Evolutionary conservation across 92 coral and sea anemone species (phyloP), one percentile per base, ranked within the genome.

Genomic region (Paragorgia papillata): DNA sequence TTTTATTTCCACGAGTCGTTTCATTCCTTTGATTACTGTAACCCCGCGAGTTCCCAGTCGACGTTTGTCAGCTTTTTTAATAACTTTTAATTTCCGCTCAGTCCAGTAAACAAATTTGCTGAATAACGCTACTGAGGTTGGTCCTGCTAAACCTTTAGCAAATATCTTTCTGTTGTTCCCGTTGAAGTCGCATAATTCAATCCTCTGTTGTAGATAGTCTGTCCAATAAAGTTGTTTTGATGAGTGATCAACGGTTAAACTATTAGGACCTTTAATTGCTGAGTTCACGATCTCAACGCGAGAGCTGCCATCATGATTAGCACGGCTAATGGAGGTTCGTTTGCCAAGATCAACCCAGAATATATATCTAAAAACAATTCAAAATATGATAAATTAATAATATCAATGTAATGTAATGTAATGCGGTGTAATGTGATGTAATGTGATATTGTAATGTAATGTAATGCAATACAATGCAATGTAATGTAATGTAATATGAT

Each of bases 261-360:
- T 96, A 81, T 91, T 88, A 9, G 97, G 97, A 91, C 91, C 88
- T 60, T 67, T 62, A 54, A 93, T 84, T 18, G 79, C 65, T 59
- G 76, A 67, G 17, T 77, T 51, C 33, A 93, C 83, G 26, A 93
- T 79, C 30, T 80, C 69, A 26, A 75, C 78, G 62, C 91, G 82
- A 25, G 88, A 83, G 20, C 83, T 76, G 35, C 92, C 89, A 62
- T 93, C 97, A 94, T 88, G 88, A 33, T 88, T 92, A 27, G 97
- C 97, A 26, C 92, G 85, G 40, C 85, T 92, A 37, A 93, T 93
- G 58, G 88, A 91, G 27, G 90, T 80, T 3, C 62, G 57, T 68
- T 93, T 89, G 1, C 97, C 97, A 96, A 96, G 83, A 66, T 93
- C 97, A 13, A 90, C 85, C 97, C 97, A 93, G 82, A 93, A 93